These are phyloP conservation scores for Peromyscus polionotus DNA, from an alignment of 2,113 vertebrate genomes.

Conservation along the genomic window DNA sequence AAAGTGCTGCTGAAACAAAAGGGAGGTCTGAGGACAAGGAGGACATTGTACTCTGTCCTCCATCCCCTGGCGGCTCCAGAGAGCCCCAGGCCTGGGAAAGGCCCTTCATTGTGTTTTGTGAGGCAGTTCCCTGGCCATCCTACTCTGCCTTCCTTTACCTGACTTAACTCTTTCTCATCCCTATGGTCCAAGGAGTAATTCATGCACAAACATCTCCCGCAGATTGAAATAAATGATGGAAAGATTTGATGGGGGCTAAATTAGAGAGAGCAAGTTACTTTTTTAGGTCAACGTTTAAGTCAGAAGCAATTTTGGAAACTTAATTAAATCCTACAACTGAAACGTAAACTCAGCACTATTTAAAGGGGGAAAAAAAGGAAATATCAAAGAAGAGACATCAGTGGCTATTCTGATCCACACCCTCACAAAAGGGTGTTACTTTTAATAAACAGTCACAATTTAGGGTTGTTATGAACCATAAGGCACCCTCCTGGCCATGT, in stretches of 20 bases:
- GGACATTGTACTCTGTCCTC: slow-evolving; percentile 74
- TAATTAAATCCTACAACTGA: slow-evolving; percentile 79
- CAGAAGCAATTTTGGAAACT: slow-evolving; percentile 75
- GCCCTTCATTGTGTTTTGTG: slow-evolving; percentile 63
- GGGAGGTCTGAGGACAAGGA: slow-evolving; percentile 83
- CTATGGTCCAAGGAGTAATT: not conserved
- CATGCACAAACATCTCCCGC: slow-evolving; percentile 25
- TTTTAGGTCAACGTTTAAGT: slow-evolving; percentile 76
- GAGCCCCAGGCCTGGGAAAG: slow-evolving; percentile 69
- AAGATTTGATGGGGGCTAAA: slow-evolving; percentile 32
- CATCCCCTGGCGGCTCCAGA: slow-evolving; percentile 53
- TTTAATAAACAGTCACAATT: slow-evolving; percentile 90
- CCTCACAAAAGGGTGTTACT: slow-evolving; percentile 87
- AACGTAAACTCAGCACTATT: slow-evolving; percentile 78
- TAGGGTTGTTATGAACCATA: slow-evolving; percentile 87
- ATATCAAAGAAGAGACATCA: slow-evolving; percentile 84
- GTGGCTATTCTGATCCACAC: slow-evolving; percentile 85
- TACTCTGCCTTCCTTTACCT: slow-evolving; percentile 62
- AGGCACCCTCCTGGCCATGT: slow-evolving; percentile 85
- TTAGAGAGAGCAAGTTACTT: slow-evolving; percentile 44
- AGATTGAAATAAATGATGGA: slow-evolving; percentile 65
- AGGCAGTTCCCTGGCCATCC: slow-evolving; percentile 43
- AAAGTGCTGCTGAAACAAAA: slow-evolving; percentile 87
- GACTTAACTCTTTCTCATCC: slow-evolving; percentile 61
- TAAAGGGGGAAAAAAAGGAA: slow-evolving; percentile 37